Evolutionary conservation across 2,888 invertebrate species (phyloP).

Genomic region (Beris chalybata): DNA sequence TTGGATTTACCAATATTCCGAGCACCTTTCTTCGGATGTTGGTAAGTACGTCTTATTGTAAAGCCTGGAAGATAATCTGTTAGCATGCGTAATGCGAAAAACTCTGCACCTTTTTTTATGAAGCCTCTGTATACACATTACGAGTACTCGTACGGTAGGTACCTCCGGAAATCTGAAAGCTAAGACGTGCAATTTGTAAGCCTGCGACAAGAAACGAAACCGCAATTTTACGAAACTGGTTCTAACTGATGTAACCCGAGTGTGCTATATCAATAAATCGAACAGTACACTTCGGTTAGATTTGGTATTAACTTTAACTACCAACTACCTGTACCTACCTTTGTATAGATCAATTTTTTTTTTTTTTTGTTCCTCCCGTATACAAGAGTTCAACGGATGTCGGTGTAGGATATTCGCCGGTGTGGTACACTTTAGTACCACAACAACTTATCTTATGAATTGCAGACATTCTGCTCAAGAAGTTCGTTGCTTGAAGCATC

Average conservation of each 20-base stretch:
- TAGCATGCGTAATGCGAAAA: not conserved
- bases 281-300: conserved; percentile 14
- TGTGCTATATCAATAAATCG: conserved; percentile 21
- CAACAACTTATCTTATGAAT: too few species aligned
- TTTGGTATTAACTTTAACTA: too few species aligned
- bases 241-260: conserved; percentile 30
- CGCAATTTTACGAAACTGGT: conserved; percentile 37
- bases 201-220: conserved; percentile 31
- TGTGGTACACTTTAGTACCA: too few species aligned
- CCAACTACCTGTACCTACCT: too few species aligned
- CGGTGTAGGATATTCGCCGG: too few species aligned
- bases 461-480: too few species aligned
- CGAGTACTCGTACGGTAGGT: not conserved
- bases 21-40: not conserved
- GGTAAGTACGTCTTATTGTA: not conserved
- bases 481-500: too few species aligned
- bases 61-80: not conserved
- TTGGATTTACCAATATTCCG: not conserved
- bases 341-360: too few species aligned
- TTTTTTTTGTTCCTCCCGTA: too few species aligned
- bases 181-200: not conserved
- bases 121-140: not conserved
- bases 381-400: too few species aligned
- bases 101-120: not conserved
- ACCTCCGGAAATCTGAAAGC: not conserved